Percentiles rank a stretch among this genome's conserved stretches.
These are phyloP conservation scores for Sarcophaga carnaria DNA, from an alignment of 2,888 invertebrate genomes.

Conservation along the genomic window DNA sequence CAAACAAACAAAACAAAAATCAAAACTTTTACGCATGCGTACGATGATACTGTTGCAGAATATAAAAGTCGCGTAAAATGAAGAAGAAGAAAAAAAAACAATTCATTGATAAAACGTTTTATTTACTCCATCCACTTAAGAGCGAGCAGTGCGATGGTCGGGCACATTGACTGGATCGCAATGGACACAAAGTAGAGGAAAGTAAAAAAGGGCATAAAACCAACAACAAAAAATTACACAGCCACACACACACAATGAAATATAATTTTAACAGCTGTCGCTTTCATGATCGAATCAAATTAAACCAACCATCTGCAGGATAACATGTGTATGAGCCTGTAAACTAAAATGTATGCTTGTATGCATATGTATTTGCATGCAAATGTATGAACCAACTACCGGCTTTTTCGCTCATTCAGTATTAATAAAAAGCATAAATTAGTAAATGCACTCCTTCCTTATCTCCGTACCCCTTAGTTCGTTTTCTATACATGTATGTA, in stretches of 20 bases:
- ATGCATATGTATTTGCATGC: background rate
- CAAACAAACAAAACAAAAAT: background rate
- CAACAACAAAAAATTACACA: constrained; percentile 58
- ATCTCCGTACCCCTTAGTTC: background rate
- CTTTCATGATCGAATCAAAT: constrained; percentile 55
- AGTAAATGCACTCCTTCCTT: background rate
- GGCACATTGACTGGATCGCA: background rate
- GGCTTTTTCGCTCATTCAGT: constrained; percentile 47
- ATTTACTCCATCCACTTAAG: constrained; percentile 71
- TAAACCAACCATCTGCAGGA: constrained; percentile 65
- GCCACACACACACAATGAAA: background rate
- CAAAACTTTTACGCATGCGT: constrained; percentile 43
- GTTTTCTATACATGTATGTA: background rate
- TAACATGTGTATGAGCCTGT: constrained; percentile 25
- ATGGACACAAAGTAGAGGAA: constrained; percentile 12
- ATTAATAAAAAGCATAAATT: constrained; percentile 46
- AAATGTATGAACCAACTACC: constrained; percentile 17
- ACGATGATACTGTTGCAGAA: constrained; percentile 26
- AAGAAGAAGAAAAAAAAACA: constrained; percentile 8
- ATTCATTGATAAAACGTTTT: constrained; percentile 76
- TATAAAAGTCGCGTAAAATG: constrained; percentile 66
- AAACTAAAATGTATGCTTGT: background rate
- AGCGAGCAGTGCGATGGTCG: constrained; percentile 1
- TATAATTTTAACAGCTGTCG: constrained; percentile 62
- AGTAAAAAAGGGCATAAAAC: constrained; percentile 27